These are phyloP conservation scores for Clinocottus analis DNA, from an alignment of 2,113 vertebrate genomes.

Conservation along the genomic window DNA sequence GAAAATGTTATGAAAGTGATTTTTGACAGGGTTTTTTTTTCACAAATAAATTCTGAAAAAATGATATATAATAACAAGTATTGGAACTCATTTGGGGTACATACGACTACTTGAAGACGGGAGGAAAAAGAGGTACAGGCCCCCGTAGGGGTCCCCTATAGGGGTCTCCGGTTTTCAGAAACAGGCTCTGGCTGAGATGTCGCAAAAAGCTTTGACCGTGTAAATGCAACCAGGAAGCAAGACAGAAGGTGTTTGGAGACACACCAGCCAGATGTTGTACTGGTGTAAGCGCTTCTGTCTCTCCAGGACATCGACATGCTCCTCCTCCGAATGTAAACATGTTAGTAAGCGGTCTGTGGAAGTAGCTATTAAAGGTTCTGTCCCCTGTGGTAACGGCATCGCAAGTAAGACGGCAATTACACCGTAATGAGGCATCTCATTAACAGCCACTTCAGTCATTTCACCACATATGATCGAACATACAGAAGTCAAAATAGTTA, in stretches of 20 bases:
- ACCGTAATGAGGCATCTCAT: background rate
- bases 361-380: background rate
- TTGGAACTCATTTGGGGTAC: too few species aligned
- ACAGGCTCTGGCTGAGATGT: background rate
- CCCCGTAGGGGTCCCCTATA: too few species aligned
- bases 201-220: background rate
- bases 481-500: background rate
- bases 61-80: too few species aligned
- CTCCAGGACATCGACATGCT: background rate
- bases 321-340: background rate
- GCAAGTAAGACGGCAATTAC: constrained; percentile 1
- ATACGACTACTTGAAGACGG: too few species aligned
- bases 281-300: background rate
- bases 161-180: too few species aligned
- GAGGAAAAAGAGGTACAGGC: too few species aligned
- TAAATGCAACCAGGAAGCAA: background rate
- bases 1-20: too few species aligned
- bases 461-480: background rate
- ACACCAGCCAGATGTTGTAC: background rate
- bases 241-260: background rate
- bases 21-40: too few species aligned
- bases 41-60: too few species aligned
- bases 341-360: constrained; percentile 5
- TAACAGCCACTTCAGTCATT: background rate
- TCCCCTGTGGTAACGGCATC: background rate